Percentiles rank a stretch among this genome's conserved stretches.
These are phyloP conservation scores for Odobenus rosmarus DNA, from an alignment of 2,113 vertebrate species.

Conservation along the genomic window DNA sequence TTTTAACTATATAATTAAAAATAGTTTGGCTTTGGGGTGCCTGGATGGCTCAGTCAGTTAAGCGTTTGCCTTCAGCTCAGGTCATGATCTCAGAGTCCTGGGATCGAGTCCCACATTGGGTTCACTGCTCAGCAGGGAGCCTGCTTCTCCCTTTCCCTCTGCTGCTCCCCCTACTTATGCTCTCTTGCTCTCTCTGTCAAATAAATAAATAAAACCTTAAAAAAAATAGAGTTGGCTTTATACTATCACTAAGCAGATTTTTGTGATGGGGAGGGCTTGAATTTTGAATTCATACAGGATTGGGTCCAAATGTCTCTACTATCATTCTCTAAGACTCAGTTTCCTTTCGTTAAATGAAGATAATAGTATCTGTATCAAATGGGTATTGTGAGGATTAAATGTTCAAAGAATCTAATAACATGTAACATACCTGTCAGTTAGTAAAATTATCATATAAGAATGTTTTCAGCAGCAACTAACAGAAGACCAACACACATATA, in stretches of 20 bases:
- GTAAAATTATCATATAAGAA: neutral
- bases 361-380: neutral
- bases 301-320: neutral
- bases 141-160: no score
- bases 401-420: neutral
- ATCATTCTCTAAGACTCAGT: neutral
- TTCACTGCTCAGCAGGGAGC: no score
- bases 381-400: neutral
- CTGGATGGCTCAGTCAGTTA: no score
- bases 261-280: neutral
- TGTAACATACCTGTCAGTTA: neutral
- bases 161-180: no score
- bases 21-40: neutral
- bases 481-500: neutral
- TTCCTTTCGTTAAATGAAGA: slow-evolving; percentile 20
- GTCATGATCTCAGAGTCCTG: no score
- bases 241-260: neutral
- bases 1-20: slow-evolving; percentile 18
- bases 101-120: no score
- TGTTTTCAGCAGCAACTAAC: neutral
- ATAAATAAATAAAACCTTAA: no score
- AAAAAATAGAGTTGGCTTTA: neutral
- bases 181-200: no score
- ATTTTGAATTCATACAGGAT: neutral
- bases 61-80: no score